phyloP scores from a whole-genome alignment of 2,888 invertebrate species.

The Petrolisthes manimaculis region DNA sequence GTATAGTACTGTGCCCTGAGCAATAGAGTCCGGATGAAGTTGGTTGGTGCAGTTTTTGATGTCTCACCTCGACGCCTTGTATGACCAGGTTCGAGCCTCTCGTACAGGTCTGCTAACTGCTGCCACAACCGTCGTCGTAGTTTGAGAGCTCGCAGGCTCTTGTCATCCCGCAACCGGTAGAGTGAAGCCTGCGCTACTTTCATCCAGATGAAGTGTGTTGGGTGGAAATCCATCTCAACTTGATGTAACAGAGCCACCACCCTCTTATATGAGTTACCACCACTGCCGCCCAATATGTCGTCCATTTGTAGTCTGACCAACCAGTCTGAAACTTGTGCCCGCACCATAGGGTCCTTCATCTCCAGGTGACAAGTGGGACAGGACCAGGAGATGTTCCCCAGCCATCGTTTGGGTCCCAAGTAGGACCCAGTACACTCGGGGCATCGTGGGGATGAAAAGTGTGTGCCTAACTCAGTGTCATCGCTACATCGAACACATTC shows the following conservation, averaged over 20 bases:
- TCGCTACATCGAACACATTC: slow-evolving; percentile 56
- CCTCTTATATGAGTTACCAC: slow-evolving; percentile 22
- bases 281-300: slow-evolving; percentile 30
- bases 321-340: slow-evolving; percentile 46
- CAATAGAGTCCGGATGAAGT: no score
- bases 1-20: no score
- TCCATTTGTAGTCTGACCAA: slow-evolving; percentile 43
- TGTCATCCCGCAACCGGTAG: slow-evolving; percentile 20
- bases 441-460: slow-evolving; percentile 59
- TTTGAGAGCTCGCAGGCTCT: slow-evolving; percentile 37
- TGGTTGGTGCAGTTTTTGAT: neutral
- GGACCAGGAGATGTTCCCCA: slow-evolving; percentile 32
- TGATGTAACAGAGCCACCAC: slow-evolving; percentile 30
- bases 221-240: slow-evolving; percentile 48
- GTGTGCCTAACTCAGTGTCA: slow-evolving; percentile 51
- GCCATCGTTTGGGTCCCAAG: slow-evolving; percentile 14
- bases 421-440: slow-evolving; percentile 35
- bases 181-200: slow-evolving; percentile 46
- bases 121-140: slow-evolving; percentile 50
- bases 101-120: slow-evolving; percentile 40
- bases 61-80: slow-evolving; percentile 61
- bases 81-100: slow-evolving; percentile 57
- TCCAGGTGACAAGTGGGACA: slow-evolving; percentile 46
- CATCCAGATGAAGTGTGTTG: slow-evolving; percentile 57
- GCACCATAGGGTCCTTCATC: slow-evolving; percentile 27